A percentile compares a stretch with the other conserved stretches of the same genome.
phyloP scores from a whole-genome alignment of 2,797 vertebrate species.

The Ceyx erithaca region DNA sequence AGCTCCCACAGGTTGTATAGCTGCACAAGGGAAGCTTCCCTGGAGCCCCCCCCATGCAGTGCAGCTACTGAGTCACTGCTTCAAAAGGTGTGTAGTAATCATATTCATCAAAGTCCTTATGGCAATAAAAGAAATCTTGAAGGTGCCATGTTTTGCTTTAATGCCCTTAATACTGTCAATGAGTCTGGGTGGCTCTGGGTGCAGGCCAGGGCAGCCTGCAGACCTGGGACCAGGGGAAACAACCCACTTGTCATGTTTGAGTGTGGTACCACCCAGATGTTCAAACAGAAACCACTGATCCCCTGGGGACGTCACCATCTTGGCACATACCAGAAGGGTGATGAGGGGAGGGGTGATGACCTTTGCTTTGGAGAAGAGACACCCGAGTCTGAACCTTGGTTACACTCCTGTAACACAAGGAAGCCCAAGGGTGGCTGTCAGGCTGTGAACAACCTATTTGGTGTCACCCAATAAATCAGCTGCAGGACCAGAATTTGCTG shows the following conservation, averaged over 20 bases:
- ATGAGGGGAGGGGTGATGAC: not conserved
- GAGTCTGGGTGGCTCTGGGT: not conserved
- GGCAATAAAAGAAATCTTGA: not conserved
- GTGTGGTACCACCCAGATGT: not conserved
- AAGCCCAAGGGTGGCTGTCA: slow-evolving; percentile 5
- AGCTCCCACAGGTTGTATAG: not conserved
- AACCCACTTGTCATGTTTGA: not conserved
- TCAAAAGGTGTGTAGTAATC: rapidly evolving
- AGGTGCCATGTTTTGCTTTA: not conserved
- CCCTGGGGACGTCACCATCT: rapidly evolving
- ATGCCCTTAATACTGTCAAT: rapidly evolving
- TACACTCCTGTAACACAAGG: not conserved
- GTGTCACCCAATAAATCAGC: not conserved
- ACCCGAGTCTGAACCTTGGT: rapidly evolving
- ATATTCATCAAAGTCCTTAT: not conserved
- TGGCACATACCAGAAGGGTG: rapidly evolving
- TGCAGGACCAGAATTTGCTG: not conserved
- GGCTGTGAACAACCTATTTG: not conserved
- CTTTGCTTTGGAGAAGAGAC: not conserved
- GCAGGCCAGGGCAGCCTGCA: not conserved
- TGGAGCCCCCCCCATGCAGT: not conserved
- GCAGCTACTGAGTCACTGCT: not conserved
- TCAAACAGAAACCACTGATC: not conserved
- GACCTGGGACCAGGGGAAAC: not conserved
- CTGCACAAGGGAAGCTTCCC: not conserved